Evolutionary conservation across 1,140 invertebrate species (phyloP), one percentile per base, ranked within the genome.

Genomic region (Cherax quadricarinatus): DNA sequence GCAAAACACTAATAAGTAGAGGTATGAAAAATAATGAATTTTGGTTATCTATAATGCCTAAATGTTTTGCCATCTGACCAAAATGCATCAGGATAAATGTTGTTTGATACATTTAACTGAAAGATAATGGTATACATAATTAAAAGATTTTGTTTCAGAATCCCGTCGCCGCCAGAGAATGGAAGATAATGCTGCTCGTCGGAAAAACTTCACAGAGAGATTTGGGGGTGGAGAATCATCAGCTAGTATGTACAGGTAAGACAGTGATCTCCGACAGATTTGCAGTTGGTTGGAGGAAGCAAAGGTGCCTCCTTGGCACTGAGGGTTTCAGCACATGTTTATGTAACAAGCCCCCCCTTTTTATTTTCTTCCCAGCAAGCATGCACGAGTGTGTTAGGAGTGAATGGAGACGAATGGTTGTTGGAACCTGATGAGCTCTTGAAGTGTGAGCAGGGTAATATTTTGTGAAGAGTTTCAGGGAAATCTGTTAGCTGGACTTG

Each of bases 121-220:
- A 57, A 14, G 14, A 57, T 57, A 57, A 57, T 57, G 53, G 53
- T 57, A 57, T 57, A 57, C 53, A 57, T 57, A 57, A 66, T 66
- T 21, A 21, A 66, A 66, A 66, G 4, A 14, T 66, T 66, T n/a
- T 30, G 21, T 85, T 49, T 6, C 89, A 94, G 93, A 94, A 88
- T 89, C 89, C 95, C 96, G 98, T 60, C 97, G 97, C 93, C 95
- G 97, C 0, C 97, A 98, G 95, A 96, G 98, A 87, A 96, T 96
- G 9, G 97, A 98, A 94, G 98, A 98, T 94, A 97, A 97, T 9
- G 95, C 97, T 91, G 96, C 95, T 48, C 96, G 97, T 18, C 95
- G 97, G 62, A 96, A 97, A 12, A 97, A 98, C 94, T 97, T 97
- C 94, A 96, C 96, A 94, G 96, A 97, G 94, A 95, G 97, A 93